Base-by-base conservation (phyloP, 2,797 vertebrate species). In the Paedocypris micromegethes region DNA sequence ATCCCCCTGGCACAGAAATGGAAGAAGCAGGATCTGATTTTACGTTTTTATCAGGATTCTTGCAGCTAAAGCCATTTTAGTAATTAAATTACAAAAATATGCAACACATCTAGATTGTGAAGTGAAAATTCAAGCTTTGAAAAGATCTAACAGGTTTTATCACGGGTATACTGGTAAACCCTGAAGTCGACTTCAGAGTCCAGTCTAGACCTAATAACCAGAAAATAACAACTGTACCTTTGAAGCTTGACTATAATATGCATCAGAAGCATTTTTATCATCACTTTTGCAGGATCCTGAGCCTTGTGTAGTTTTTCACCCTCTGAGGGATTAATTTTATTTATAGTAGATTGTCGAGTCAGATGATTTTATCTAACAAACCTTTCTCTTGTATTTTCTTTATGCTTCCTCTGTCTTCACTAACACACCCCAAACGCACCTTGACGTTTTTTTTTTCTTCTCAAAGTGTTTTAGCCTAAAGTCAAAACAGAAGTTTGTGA, bases 381-480 rank as follows among this genome's bases (percentile, higher is more conserved):
- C 46, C 39, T 52, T 42, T 64, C 7, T 4, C 3, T 42, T 58
- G 23, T 52, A 38, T 41, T 37, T 68, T 9, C 37, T 47, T 66
- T 9, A 39, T 5, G 45, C 49, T 9, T 58, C 23, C 23, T 23
- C 23, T 23, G 23, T 23, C 23, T 63, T 37, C 9, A 43, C 9
- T 43, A 7, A 46, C 42, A 41, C 47, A 9, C 23, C 46, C 51
- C 52, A 23, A 43, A 4, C 43, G 42, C 23, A 37, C 37, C 39
- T 66, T 56, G 1, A 48, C 37, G 23, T 42, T 1, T 2, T 48
- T 57, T 2, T 9, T 40, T 60, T 47, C 3, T 40, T 42, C 53
- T 70, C 57, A 23, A 37, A 57, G 39, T 55, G 52, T 46, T 56
- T 63, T 58, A 59, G 43, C 49, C n/a, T 46, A 41, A 9, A 68